Conservation (phyloP, 2,888 invertebrate species). For the Asteroscopus sphinx region DNA sequence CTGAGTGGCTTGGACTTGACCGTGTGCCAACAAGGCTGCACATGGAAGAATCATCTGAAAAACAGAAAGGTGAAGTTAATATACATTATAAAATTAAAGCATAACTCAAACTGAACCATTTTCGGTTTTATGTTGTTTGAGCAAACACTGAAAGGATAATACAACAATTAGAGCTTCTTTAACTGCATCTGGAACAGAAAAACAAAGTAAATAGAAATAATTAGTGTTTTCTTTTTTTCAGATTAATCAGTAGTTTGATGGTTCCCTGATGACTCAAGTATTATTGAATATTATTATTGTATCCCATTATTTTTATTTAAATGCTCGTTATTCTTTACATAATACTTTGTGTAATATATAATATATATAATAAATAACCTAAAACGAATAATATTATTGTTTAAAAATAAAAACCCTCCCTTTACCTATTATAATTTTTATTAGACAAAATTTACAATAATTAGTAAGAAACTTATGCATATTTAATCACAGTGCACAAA, state of each 20-base stretch:
- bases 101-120: conserved; percentile 82
- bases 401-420: conserved; percentile 78
- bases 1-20: conserved; percentile 91
- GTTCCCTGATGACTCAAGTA: conserved; percentile 60
- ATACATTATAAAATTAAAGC: conserved; percentile 65
- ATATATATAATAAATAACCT: conserved; percentile 68
- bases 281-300: conserved; percentile 60
- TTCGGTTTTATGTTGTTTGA: conserved; percentile 71
- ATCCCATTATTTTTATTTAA: conserved; percentile 64
- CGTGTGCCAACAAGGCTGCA: conserved; percentile 91
- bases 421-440: conserved; percentile 78
- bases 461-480: conserved; percentile 54
- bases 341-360: conserved; percentile 61
- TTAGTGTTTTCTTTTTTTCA: conserved; percentile 76
- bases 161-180: conserved; percentile 81
- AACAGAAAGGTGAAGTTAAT: conserved; percentile 87
- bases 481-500: conserved; percentile 46
- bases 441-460: conserved; percentile 69
- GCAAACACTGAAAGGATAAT: conserved; percentile 78
- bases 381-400: conserved; percentile 62
- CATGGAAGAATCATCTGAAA: conserved; percentile 89
- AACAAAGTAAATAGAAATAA: conserved; percentile 83
- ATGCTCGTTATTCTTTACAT: conserved; percentile 65
- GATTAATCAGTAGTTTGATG: conserved; percentile 76
- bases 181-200: conserved; percentile 87